phyloP scores from a whole-genome alignment of 2,888 invertebrate genomes.

The Apotomis capreana region DNA sequence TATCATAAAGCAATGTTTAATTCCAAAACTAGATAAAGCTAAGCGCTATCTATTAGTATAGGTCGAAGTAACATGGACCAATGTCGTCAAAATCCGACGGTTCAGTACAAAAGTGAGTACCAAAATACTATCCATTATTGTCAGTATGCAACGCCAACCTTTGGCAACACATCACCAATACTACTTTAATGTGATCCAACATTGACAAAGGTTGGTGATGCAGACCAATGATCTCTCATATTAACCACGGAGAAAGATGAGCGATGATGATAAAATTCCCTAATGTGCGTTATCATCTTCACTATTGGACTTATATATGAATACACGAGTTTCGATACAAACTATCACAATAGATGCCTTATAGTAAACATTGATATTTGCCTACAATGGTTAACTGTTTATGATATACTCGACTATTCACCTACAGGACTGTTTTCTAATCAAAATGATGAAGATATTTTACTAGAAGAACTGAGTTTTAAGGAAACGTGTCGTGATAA shows the following conservation, averaged over 20 bases:
- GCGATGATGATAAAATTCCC: slow-evolving; percentile 29
- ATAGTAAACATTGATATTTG: slow-evolving; percentile 49
- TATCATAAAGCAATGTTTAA: slow-evolving; percentile 62
- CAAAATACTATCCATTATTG: slow-evolving; percentile 72
- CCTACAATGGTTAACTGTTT: slow-evolving; percentile 46
- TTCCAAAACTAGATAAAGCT: slow-evolving; percentile 69
- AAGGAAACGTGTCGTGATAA: slow-evolving; percentile 32
- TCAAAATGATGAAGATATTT: slow-evolving; percentile 18
- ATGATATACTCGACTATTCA: slow-evolving; percentile 32
- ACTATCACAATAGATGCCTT: slow-evolving; percentile 54
- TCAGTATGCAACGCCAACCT: slow-evolving; percentile 48
- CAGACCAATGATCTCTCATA: slow-evolving; percentile 42
- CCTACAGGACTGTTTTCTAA: slow-evolving; percentile 29
- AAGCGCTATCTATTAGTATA: slow-evolving; percentile 67
- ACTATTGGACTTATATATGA: slow-evolving; percentile 50
- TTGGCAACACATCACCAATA: slow-evolving; percentile 33
- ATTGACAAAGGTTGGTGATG: slow-evolving; percentile 42
- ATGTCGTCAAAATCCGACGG: slow-evolving; percentile 68
- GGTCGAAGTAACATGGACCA: slow-evolving; percentile 74
- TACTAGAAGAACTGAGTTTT: slow-evolving; percentile 1
- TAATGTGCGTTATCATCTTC: slow-evolving; percentile 32
- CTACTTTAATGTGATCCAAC: slow-evolving; percentile 26
- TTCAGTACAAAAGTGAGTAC: slow-evolving; percentile 78
- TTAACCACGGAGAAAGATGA: slow-evolving; percentile 31
- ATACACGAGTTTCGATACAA: slow-evolving; percentile 49